A percentile compares a stretch with the other conserved stretches of the same genome.
phyloP scores from a whole-genome alignment of 64 coral and sea anemone species.

The Exaiptasia diaphana region DNA sequence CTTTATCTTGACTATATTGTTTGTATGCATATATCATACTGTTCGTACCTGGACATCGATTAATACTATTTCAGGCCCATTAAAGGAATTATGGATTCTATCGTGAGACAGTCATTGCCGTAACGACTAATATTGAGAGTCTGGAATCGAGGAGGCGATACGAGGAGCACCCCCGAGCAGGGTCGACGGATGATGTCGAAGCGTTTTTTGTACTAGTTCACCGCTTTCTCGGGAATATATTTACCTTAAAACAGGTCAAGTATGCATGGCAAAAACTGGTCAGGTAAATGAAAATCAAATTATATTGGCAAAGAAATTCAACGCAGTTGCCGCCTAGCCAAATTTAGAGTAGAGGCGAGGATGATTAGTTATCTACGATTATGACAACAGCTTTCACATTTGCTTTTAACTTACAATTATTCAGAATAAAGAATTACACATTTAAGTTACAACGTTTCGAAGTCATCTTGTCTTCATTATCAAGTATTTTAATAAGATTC shows the following conservation, averaged over 20 bases:
- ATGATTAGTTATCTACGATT: no score
- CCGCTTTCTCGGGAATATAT: slow-evolving; percentile 40
- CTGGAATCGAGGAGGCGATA: not conserved
- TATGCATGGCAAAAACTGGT: slow-evolving; percentile 16
- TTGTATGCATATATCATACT: not conserved
- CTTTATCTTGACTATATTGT: not conserved
- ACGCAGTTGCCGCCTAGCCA: no score
- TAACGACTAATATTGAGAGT: slow-evolving; percentile 39
- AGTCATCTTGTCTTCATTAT: no score
- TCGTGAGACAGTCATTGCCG: slow-evolving; percentile 36
- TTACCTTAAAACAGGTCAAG: slow-evolving; percentile 42
- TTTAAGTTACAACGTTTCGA: no score
- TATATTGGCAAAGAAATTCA: no score
- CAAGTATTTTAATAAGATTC: no score
- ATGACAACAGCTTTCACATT: no score
- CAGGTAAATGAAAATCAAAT: slow-evolving; percentile 7
- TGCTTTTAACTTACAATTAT: no score
- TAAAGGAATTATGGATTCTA: slow-evolving; percentile 44
- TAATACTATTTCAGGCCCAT: not conserved
- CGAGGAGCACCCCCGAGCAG: slow-evolving; percentile 19
- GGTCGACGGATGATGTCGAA: slow-evolving; percentile 12
- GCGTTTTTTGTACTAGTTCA: slow-evolving; percentile 49
- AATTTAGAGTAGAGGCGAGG: no score
- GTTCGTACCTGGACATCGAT: not conserved
- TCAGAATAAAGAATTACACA: no score